Conservation (phyloP, 2,888 invertebrate species). For the Rhaphigaster nebulosa region DNA sequence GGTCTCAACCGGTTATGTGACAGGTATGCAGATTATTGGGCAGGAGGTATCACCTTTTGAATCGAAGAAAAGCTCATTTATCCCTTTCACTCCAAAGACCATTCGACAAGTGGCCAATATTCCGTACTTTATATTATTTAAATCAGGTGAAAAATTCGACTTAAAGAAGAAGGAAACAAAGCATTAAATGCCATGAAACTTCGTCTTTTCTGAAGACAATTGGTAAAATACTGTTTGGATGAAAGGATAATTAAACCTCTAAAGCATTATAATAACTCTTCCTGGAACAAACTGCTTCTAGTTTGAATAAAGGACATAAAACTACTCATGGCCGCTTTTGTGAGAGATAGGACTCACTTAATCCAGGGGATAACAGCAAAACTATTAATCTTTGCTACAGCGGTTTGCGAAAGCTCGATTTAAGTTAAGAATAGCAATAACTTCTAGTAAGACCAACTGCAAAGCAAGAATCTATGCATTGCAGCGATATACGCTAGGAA, state of each 20-base stretch:
- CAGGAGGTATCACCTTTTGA: no score
- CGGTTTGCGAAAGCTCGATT: not conserved
- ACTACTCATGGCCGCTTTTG: constrained; percentile 25
- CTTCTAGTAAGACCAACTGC: not conserved
- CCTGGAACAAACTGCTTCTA: constrained; percentile 10
- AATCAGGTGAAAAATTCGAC: no score
- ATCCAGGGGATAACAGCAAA: not conserved
- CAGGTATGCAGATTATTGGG: no score
- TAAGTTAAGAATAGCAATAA: not conserved
- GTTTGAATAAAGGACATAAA: not conserved
- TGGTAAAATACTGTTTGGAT: not conserved
- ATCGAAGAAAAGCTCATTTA: no score
- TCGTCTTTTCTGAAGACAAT: not conserved
- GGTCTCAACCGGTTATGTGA: no score
- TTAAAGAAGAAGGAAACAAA: no score
- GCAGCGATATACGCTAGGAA: not conserved
- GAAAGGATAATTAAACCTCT: not conserved
- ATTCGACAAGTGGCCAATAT: no score
- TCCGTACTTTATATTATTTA: no score
- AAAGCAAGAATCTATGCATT: not conserved
- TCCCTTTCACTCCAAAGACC: no score
- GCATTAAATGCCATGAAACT: no score
- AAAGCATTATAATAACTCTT: not conserved
- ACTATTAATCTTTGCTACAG: not conserved
- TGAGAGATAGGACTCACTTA: constrained; percentile 32